Percentiles rank a stretch among this genome's conserved stretches.
Evolutionary conservation across 2,797 vertebrate species (phyloP).

Genomic region (Neoniphon sammara): DNA sequence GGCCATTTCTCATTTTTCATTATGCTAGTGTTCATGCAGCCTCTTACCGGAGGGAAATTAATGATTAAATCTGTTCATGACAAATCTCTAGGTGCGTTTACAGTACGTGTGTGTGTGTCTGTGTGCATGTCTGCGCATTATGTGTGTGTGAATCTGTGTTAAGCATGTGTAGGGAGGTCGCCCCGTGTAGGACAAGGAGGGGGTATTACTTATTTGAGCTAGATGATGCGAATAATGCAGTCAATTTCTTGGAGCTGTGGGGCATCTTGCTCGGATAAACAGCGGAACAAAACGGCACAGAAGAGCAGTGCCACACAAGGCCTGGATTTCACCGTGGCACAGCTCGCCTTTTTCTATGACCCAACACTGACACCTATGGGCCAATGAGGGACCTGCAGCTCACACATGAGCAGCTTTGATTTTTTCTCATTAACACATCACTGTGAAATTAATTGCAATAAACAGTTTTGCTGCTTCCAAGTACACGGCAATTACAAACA

Average conservation of each 20-base stretch:
- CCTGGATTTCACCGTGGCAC: neutral
- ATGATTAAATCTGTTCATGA: neutral
- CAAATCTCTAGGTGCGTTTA: too few relatives aligned
- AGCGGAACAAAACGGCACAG: slow-evolving; percentile 1
- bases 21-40: neutral
- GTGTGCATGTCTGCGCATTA: slow-evolving; percentile 8
- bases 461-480: too few relatives aligned
- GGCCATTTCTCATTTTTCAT: neutral
- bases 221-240: slow-evolving; percentile 49
- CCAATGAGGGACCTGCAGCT: slow-evolving; percentile 33
- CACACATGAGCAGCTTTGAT: neutral
- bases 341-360: slow-evolving; percentile 37
- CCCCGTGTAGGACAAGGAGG: neutral
- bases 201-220: slow-evolving; percentile 38
- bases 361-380: slow-evolving; percentile 80
- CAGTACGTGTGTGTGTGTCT: neutral
- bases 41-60: neutral
- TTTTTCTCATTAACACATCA: neutral
- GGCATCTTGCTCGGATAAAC: slow-evolving; percentile 31
- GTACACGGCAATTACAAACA: neutral
- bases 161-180: neutral
- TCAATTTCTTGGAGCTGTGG: slow-evolving; percentile 35
- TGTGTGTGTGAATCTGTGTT: neutral
- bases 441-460: neutral
- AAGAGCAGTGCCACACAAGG: slow-evolving; percentile 1